phyloP scores from a whole-genome alignment of 2,797 vertebrate species.

The Myiotriccus ornatus region DNA sequence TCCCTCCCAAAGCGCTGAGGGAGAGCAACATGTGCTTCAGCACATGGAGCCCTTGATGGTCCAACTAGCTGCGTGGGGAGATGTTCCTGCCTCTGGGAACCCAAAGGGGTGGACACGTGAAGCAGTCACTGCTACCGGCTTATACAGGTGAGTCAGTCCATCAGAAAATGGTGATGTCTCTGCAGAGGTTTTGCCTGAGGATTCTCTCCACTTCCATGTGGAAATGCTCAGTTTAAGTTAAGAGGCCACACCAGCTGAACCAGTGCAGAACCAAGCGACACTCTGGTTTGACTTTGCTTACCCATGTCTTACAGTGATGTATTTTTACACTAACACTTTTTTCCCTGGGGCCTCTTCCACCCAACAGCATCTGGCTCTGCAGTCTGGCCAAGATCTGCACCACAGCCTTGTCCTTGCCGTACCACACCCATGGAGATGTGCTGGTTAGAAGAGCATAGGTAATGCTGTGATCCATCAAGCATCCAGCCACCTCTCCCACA shows the following conservation, averaged over 20 bases:
- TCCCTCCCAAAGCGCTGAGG: not conserved
- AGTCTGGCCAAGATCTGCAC: not conserved
- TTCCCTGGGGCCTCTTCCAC: not conserved
- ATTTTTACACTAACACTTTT: not conserved
- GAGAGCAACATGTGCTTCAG: not conserved
- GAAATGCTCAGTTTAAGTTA: not conserved
- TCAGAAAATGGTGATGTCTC: not conserved
- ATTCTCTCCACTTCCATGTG: not conserved
- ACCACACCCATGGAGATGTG: accelerated
- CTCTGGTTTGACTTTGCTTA: not conserved
- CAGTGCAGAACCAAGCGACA: not conserved
- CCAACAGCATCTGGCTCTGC: not conserved
- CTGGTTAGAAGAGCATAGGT: not conserved
- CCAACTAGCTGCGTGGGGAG: not conserved
- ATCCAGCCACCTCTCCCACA: not conserved
- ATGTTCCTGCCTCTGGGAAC: not conserved
- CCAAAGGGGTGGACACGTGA: not conserved
- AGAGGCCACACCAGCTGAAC: not conserved
- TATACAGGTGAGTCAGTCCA: not conserved
- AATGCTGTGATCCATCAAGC: not conserved
- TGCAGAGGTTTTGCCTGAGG: not conserved
- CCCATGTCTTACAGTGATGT: not conserved
- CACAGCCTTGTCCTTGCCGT: not conserved
- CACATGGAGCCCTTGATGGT: not conserved
- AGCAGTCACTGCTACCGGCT: not conserved